Conservation (phyloP, 2,888 invertebrate species). For the Therioaphis trifolii region DNA sequence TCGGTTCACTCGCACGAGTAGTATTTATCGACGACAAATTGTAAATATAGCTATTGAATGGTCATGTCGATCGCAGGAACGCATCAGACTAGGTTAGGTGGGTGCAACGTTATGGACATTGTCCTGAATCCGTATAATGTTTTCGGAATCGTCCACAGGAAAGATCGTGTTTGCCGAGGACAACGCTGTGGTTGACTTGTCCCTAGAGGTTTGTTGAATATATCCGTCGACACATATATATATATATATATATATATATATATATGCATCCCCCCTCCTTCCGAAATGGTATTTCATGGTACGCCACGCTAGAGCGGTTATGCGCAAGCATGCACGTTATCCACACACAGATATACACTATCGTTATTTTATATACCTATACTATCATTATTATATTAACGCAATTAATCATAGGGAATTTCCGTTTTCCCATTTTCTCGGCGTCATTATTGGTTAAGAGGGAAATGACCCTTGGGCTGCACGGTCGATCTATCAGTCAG, state of each 20-base stretch:
- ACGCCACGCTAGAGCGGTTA: conserved; percentile 7
- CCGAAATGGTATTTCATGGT: conserved; percentile 7
- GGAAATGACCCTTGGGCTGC: conserved; percentile 28
- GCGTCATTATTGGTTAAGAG: conserved; percentile 30
- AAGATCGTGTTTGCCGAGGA: background rate
- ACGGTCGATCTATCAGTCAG: background rate
- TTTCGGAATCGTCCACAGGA: background rate
- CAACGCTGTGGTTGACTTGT: background rate
- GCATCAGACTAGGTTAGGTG: too few species aligned
- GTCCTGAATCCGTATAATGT: background rate
- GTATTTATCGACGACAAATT: background rate
- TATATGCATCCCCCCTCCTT: background rate
- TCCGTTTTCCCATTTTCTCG: conserved; percentile 48
- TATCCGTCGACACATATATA: background rate
- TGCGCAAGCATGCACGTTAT: too few species aligned
- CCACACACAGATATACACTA: background rate
- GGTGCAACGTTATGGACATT: background rate
- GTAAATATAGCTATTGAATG: background rate
- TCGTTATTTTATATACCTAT: background rate
- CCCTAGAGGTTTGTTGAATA: background rate
- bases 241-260: too few species aligned
- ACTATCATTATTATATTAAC: conserved; percentile 41
- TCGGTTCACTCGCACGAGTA: background rate
- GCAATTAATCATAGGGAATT: conserved; percentile 40
- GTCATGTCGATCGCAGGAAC: too few species aligned